These are phyloP conservation scores for Cataglyphis altisquamis DNA, from an alignment of 2,888 invertebrate species.

Conservation along the genomic window DNA sequence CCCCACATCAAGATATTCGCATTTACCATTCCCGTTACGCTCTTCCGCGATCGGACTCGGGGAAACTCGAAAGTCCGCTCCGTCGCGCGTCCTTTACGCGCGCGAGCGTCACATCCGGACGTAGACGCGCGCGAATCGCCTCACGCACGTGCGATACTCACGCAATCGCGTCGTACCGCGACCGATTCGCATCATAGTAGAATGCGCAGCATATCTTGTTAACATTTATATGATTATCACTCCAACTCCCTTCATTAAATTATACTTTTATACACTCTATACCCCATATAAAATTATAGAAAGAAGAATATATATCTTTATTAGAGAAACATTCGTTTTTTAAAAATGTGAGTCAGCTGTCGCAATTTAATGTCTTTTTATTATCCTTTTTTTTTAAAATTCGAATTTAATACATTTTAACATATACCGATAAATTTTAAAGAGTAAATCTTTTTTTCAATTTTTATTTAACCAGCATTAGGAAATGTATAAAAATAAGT, in stretches of 20 bases:
- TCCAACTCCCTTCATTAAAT: not conserved
- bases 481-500: not conserved
- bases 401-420: not conserved
- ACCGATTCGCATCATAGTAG: constrained; percentile 38
- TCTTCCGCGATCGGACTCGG: constrained; percentile 40
- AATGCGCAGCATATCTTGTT: constrained; percentile 13
- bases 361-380: not conserved
- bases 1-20: constrained; percentile 34
- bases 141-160: constrained; percentile 43
- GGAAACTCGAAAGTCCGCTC: constrained; percentile 47
- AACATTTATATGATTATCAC: constrained; percentile 13
- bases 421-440: not conserved
- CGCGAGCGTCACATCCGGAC: constrained; percentile 56
- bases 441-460: not conserved
- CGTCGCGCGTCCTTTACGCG: constrained; percentile 54
- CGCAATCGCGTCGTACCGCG: constrained; percentile 43
- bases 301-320: not conserved
- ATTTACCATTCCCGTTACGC: constrained; percentile 53
- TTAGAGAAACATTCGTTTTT: not conserved
- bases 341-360: not conserved
- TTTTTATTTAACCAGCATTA: not conserved
- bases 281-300: not conserved
- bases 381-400: not conserved
- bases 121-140: constrained; percentile 45
- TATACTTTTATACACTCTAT: constrained; percentile 27